phyloP scores from a whole-genome alignment of 2,797 vertebrate species.

The Sebastes vulpes region DNA sequence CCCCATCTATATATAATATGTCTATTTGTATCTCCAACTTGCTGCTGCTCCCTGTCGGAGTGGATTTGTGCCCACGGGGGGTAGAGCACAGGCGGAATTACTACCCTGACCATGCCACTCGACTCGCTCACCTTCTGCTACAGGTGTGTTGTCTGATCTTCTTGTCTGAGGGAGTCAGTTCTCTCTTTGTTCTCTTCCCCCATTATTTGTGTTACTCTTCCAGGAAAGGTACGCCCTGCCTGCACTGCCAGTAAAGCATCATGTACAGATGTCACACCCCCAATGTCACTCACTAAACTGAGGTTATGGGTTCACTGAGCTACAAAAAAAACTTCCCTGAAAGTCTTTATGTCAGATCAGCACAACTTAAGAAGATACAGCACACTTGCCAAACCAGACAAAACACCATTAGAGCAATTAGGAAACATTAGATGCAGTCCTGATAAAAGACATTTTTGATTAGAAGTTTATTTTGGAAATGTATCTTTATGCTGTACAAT shows the following conservation, averaged over 20 bases:
- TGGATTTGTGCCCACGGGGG: conserved; percentile 42
- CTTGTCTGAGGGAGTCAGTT: conserved; percentile 60
- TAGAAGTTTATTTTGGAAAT: neutral
- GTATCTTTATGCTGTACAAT: neutral
- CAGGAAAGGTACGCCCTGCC: conserved; percentile 76
- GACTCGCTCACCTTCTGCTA: conserved; percentile 64
- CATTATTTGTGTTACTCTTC: conserved; percentile 74
- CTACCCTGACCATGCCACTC: conserved; percentile 48
- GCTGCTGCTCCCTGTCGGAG: neutral
- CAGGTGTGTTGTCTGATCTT: conserved; percentile 80
- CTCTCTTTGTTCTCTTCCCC: conserved; percentile 74
- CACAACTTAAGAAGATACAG: neutral
- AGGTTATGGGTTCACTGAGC: conserved; percentile 42
- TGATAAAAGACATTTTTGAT: neutral
- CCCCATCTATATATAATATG: neutral
- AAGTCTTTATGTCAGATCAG: conserved; percentile 26
- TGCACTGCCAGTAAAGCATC: conserved; percentile 78
- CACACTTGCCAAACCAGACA: neutral
- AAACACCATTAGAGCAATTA: neutral
- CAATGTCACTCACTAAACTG: conserved; percentile 45
- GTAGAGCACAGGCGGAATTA: conserved; percentile 51
- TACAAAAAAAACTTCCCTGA: conserved; percentile 23
- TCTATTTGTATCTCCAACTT: conserved; percentile 6
- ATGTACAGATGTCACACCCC: conserved; percentile 68
- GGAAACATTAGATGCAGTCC: neutral